Evolutionary conservation across 2,113 vertebrate genomes (phyloP).

Genomic region (Bos javanicus): DNA sequence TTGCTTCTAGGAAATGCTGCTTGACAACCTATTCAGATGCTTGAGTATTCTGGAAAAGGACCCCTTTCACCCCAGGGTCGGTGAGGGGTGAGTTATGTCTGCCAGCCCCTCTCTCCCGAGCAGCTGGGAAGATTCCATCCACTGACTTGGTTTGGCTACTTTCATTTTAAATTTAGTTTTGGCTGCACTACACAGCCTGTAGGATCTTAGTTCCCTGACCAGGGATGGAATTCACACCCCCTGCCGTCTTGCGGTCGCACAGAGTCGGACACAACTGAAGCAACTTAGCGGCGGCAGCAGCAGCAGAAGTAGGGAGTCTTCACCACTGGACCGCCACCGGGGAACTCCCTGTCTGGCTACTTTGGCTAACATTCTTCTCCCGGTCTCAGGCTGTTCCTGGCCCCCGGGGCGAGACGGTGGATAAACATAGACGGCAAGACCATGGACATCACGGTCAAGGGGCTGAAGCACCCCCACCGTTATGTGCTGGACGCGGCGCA

Average conservation of each 20-base stretch:
- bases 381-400: conserved; percentile 90
- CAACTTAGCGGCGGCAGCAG: too few relatives aligned
- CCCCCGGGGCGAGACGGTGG: conserved; percentile 95
- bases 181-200: neutral
- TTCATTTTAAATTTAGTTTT: neutral
- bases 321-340: neutral
- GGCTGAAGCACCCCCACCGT: conserved; percentile 94
- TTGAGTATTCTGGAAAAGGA: neutral
- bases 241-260: neutral
- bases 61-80: accelerated
- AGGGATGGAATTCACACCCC: neutral
- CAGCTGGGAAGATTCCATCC: accelerated
- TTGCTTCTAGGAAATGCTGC: neutral
- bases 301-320: accelerated
- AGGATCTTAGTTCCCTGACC: neutral
- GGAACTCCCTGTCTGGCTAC: neutral
- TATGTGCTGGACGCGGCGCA: conserved; percentile 97
- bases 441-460: conserved; percentile 96
- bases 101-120: neutral
- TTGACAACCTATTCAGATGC: neutral
- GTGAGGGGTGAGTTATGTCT: accelerated
- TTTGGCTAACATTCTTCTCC: neutral
- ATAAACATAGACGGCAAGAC: conserved; percentile 99
- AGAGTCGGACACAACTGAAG: too few relatives aligned
- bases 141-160: accelerated